These are phyloP conservation scores for Paedocypris sp. DNA, from an alignment of 2,113 vertebrate species.

Conservation along the genomic window DNA sequence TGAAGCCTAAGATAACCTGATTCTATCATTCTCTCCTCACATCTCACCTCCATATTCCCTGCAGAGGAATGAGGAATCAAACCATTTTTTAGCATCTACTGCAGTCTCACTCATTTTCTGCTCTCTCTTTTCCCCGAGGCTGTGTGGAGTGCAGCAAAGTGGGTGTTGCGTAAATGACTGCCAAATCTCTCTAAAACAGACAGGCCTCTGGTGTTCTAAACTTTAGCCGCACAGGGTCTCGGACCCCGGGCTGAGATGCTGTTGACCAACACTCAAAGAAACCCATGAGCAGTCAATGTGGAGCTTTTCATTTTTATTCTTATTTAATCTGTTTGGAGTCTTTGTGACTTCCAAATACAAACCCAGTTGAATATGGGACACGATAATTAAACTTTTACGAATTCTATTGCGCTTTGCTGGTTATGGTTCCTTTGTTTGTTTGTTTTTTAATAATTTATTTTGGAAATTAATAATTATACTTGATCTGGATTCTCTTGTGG, in stretches of 20 bases:
- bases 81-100: constrained; percentile 12
- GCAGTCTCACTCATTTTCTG: background rate
- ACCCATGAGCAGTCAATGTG: background rate
- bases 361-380: background rate
- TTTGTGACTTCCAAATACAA: background rate
- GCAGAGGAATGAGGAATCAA: constrained; percentile 23
- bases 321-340: background rate
- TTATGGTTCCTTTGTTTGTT: background rate
- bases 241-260: background rate
- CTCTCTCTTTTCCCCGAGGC: constrained; percentile 12
- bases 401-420: background rate
- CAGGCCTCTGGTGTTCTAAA: constrained; percentile 19
- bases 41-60: constrained; percentile 16
- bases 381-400: background rate
- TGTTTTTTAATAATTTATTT: too few species aligned
- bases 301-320: background rate
- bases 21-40: constrained; percentile 11
- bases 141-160: constrained; percentile 25
- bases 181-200: constrained; percentile 32
- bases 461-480: too few species aligned
- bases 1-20: constrained; percentile 10
- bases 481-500: too few species aligned
- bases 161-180: constrained; percentile 29
- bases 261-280: constrained; percentile 5
- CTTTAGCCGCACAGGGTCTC: background rate